Evolutionary conservation across 2,113 vertebrate species (phyloP), one percentile per base, ranked within the genome.

Genomic region (Xiphophorus couchianus): DNA sequence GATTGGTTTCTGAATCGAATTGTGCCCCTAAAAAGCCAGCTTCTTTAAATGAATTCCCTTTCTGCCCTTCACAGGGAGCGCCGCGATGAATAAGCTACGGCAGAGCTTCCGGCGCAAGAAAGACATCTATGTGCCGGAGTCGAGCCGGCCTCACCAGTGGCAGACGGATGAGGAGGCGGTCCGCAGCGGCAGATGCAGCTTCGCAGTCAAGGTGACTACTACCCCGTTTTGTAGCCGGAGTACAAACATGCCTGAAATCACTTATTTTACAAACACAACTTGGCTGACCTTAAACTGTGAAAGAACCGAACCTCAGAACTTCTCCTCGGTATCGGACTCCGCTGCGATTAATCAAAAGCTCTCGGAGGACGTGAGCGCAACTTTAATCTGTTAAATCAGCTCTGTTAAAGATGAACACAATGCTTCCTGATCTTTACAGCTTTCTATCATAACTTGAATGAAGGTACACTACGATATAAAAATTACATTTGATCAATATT

Each of bases 41-140:
- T 15, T 25, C 64, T 69, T 73, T 77, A 51, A 6, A 17, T 9
- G 2, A 37, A 65, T 4, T 69, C 11, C 68, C 51, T 78, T 48
- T 88, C 28, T 37, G 0, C 44, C 60, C 3, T 71, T 84, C 74
- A 84, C 93, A 95, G 93, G 95, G 91, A 92, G 91, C 91, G 94
- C 93, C 95, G 95, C 95, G 89, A 99, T 99, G 98, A 99, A 99
- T 92, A 99, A 99, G 94, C 94, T 99, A 94, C 96, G 98, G 87
- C 98, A 99, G 86, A 99, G 98, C 91, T 99, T 99, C 92, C 96
- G 98, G 78, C 96, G 97, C 93, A 99, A 99, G 96, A 99, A 99
- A 96, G 98, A 99, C 91, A 94, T 98, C 81, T 98, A 99, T 72
- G 96, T 99, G 78, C 98, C 98, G 2, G 98, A 99, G 93, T 98